Percentiles rank a stretch among this genome's conserved stretches.
phyloP scores from a whole-genome alignment of 2,888 invertebrate genomes.

The Tipula unca region DNA sequence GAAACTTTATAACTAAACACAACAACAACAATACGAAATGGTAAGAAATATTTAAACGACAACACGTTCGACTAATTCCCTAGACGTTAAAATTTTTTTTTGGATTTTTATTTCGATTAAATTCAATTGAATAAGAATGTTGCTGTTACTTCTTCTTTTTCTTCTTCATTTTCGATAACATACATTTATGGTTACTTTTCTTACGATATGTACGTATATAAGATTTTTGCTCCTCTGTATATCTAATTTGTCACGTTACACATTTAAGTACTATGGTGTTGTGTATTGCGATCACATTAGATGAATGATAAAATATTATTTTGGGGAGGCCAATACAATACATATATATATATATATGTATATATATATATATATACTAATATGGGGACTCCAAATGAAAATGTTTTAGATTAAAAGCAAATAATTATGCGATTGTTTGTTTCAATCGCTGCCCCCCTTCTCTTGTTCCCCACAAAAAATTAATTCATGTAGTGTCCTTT shows the following conservation, averaged over 20 bases:
- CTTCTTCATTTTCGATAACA: not conserved
- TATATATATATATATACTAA: too few relatives aligned
- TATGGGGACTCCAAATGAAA: not conserved
- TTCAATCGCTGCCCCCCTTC: not conserved
- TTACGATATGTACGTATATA: not conserved
- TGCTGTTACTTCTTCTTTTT: not conserved
- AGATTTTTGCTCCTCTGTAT: not conserved
- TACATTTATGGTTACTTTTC: not conserved
- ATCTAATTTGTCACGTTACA: constrained; percentile 4
- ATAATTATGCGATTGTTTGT: not conserved
- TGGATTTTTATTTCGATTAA: not conserved
- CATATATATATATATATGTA: too few relatives aligned
- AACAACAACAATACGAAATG: not conserved
- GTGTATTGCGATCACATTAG: not conserved
- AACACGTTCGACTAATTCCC: constrained; percentile 17
- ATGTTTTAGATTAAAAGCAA: not conserved
- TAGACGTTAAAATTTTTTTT: not conserved
- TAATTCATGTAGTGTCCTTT: constrained; percentile 15
- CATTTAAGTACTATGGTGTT: not conserved
- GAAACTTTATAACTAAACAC: not conserved
- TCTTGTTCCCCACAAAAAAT: too few relatives aligned
- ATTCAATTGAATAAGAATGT: not conserved
- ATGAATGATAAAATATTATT: not conserved
- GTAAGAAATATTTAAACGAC: constrained; percentile 2
- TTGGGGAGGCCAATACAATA: not conserved